phyloP scores from a whole-genome alignment of 2,113 vertebrate species.

The Petroica traversi region DNA sequence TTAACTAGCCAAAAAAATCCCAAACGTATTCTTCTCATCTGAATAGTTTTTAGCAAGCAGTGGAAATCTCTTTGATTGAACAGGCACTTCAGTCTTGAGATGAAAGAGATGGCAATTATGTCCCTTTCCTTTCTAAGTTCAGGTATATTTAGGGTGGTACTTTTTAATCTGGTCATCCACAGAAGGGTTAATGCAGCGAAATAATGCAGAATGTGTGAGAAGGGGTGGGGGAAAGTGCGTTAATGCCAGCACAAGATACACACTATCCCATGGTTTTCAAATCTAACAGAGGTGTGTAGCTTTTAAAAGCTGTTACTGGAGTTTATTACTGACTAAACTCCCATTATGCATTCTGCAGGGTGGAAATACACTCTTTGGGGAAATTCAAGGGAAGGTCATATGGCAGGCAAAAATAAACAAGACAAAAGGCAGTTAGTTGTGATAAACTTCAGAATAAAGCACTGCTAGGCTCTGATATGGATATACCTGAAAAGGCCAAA shows the following conservation, averaged over 20 bases:
- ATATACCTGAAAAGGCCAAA: background rate
- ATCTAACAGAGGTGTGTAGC: rapidly evolving
- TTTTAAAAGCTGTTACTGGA: background rate
- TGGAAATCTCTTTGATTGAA: slow-evolving; percentile 25
- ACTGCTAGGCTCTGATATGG: background rate
- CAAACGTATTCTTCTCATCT: slow-evolving; percentile 15
- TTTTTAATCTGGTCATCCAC: background rate
- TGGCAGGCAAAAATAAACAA: background rate
- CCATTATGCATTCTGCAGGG: background rate
- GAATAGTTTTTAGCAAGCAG: slow-evolving; percentile 31
- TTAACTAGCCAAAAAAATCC: slow-evolving; percentile 48
- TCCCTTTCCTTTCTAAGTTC: background rate
- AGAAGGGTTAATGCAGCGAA: background rate
- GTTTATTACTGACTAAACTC: background rate
- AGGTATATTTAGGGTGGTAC: background rate
- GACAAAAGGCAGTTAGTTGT: background rate
- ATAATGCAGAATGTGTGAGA: background rate
- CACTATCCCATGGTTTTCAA: background rate
- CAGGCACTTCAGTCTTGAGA: slow-evolving; percentile 12
- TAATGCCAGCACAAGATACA: background rate
- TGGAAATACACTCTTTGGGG: background rate
- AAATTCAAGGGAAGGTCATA: background rate
- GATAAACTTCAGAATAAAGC: background rate
- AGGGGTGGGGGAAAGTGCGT: background rate
- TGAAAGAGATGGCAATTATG: slow-evolving; percentile 49